A percentile compares a stretch with the other conserved stretches of the same genome.
These are phyloP conservation scores for Brachionichthys hirsutus DNA, from an alignment of 2,113 vertebrate species.

Conservation along the genomic window DNA sequence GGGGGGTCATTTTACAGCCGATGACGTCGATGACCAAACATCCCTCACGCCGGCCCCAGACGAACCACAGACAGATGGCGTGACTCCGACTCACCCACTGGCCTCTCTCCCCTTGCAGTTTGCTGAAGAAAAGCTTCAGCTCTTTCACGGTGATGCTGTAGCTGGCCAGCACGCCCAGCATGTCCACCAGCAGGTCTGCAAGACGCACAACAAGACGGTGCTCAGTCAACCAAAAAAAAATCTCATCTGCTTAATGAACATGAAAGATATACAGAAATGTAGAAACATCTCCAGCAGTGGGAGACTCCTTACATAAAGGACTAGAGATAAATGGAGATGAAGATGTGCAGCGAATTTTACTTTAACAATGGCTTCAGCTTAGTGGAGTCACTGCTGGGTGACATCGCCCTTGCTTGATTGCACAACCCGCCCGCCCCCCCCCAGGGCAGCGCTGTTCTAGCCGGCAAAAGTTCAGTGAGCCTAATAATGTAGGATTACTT, in stretches of 20 bases:
- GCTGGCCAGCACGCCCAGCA: slow-evolving; percentile 94
- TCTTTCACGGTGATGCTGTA: slow-evolving; percentile 98
- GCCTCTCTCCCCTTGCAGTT: slow-evolving; percentile 91
- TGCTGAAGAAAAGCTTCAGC: slow-evolving; percentile 97
- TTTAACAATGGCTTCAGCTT: slow-evolving; percentile 20
- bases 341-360: slow-evolving; percentile 7
- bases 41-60: slow-evolving; percentile 52
- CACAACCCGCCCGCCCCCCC: slow-evolving; percentile 53
- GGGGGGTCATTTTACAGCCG: slow-evolving; percentile 47
- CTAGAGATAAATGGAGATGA: not conserved
- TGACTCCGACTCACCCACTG: slow-evolving; percentile 88
- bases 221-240: too few relatives aligned
- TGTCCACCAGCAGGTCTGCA: slow-evolving; percentile 94
- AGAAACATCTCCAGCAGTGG: not conserved
- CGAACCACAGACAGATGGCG: slow-evolving; percentile 32
- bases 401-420: slow-evolving; percentile 37
- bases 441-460: slow-evolving; percentile 41
- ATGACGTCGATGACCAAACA: slow-evolving; percentile 7
- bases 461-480: slow-evolving; percentile 61
- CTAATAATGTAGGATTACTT: slow-evolving; percentile 50
- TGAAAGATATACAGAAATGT: too few relatives aligned
- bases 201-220: not conserved
- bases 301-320: not conserved
- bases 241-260: too few relatives aligned
- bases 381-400: slow-evolving; percentile 35